These are phyloP conservation scores for Porphyrio hochstetteri DNA, from an alignment of 2,113 vertebrate genomes.

Conservation along the genomic window DNA sequence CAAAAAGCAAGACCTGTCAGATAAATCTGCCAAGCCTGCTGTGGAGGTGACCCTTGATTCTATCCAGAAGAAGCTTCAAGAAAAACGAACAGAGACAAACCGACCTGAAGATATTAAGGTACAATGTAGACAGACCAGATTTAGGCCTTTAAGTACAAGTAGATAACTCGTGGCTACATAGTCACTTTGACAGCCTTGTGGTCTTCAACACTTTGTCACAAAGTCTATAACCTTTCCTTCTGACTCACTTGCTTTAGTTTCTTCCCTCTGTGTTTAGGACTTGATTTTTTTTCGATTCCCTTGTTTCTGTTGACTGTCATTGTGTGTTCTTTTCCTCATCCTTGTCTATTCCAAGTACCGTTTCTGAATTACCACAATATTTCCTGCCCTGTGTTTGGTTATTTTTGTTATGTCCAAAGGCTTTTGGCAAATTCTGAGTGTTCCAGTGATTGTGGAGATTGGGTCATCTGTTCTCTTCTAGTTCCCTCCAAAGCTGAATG, in stretches of 20 bases:
- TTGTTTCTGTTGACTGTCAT: background rate
- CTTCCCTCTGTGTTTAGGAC: background rate
- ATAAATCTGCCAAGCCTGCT: conserved; percentile 85
- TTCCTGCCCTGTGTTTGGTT: background rate
- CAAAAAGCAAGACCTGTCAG: conserved; percentile 76
- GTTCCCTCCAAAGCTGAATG: background rate
- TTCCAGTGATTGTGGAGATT: background rate
- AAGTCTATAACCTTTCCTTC: background rate
- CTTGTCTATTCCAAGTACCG: background rate
- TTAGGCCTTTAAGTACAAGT: background rate
- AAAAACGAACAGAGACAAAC: conserved; percentile 87
- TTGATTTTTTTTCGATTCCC: background rate
- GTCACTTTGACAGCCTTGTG: background rate
- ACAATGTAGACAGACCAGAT: background rate
- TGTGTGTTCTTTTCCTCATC: background rate
- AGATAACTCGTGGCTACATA: background rate
- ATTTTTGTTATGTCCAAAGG: background rate
- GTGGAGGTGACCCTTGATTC: conserved; percentile 88
- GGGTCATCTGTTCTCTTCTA: background rate
- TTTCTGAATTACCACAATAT: background rate
- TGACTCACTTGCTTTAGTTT: background rate
- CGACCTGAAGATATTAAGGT: conserved; percentile 96
- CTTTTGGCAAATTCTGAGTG: background rate
- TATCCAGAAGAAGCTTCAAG: conserved; percentile 89
- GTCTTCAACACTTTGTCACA: background rate